Percentiles rank a stretch among this genome's conserved stretches.
Evolutionary conservation across 2,888 invertebrate genomes (phyloP).

Genomic region (Tupiocoris notatus): DNA sequence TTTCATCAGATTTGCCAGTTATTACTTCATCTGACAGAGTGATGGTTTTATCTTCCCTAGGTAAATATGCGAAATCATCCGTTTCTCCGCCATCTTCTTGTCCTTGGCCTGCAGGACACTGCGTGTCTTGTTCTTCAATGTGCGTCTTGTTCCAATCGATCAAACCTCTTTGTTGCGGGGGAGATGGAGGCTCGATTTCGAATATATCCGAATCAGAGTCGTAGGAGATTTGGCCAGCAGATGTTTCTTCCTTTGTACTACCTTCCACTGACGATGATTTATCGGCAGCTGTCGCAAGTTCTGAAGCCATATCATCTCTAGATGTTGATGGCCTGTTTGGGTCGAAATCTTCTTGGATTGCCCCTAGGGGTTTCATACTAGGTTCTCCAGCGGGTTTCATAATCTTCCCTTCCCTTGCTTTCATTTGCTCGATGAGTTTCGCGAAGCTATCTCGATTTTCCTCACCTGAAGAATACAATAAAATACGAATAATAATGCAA

Average conservation of each 20-base stretch:
- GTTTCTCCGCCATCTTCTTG: neutral
- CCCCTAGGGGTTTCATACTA: neutral
- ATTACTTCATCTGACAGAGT: neutral
- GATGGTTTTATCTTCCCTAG: slow-evolving; percentile 1
- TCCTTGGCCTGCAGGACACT: neutral
- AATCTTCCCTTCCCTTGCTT: slow-evolving; percentile 50
- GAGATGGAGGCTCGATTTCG: neutral
- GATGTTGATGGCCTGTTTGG: slow-evolving; percentile 43
- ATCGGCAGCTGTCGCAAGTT: neutral
- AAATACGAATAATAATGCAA: no score
- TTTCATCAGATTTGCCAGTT: neutral
- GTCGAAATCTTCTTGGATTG: slow-evolving; percentile 14
- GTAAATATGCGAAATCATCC: neutral
- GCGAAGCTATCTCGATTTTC: slow-evolving; percentile 53
- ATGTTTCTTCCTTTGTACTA: slow-evolving; percentile 1
- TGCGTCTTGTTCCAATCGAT: slow-evolving; percentile 41
- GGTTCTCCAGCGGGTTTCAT: slow-evolving; percentile 44
- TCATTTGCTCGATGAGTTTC: slow-evolving; percentile 53
- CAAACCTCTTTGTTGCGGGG: neutral
- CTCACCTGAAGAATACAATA: slow-evolving; percentile 52
- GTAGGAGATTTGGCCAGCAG: neutral
- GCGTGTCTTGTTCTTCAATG: neutral
- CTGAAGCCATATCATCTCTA: neutral
- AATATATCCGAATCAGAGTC: slow-evolving; percentile 44
- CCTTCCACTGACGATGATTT: no score